These are phyloP conservation scores for Microtus oregoni DNA, from an alignment of 2,113 vertebrate genomes.

Conservation along the genomic window DNA sequence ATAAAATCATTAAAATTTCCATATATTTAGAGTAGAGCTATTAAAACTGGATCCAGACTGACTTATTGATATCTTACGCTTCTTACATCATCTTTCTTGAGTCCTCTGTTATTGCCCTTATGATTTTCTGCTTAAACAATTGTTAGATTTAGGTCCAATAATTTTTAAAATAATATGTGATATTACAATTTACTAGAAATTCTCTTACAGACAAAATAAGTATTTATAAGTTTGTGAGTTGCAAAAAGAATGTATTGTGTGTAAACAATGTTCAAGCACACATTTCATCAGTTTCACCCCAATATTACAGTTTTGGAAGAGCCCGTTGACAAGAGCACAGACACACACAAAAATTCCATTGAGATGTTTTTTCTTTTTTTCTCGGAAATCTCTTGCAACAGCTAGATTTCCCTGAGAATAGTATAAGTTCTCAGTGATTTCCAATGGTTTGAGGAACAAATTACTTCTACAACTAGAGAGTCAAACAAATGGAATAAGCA, in stretches of 20 bases:
- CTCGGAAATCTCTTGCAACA: neutral
- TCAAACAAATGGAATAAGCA: neutral
- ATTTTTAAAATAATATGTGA: constrained; percentile 40
- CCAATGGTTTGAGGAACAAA: neutral
- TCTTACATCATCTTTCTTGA: neutral
- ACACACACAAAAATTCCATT: neutral
- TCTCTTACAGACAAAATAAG: neutral
- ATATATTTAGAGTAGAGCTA: neutral
- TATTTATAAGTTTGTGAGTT: neutral
- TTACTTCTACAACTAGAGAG: neutral
- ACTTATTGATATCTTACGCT: neutral
- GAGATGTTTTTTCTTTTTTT: neutral
- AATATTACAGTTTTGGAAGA: neutral
- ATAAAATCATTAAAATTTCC: neutral
- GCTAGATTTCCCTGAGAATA: neutral
- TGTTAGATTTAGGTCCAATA: neutral
- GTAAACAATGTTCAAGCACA: neutral
- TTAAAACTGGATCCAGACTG: neutral
- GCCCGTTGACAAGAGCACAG: neutral
- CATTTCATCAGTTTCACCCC: neutral
- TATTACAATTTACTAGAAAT: neutral
- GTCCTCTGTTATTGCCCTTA: neutral
- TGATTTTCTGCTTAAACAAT: neutral
- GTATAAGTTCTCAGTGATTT: neutral
- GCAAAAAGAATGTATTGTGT: neutral